Conservation (phyloP, 2,113 vertebrate genomes). For the Pomatorhinus ruficollis region DNA sequence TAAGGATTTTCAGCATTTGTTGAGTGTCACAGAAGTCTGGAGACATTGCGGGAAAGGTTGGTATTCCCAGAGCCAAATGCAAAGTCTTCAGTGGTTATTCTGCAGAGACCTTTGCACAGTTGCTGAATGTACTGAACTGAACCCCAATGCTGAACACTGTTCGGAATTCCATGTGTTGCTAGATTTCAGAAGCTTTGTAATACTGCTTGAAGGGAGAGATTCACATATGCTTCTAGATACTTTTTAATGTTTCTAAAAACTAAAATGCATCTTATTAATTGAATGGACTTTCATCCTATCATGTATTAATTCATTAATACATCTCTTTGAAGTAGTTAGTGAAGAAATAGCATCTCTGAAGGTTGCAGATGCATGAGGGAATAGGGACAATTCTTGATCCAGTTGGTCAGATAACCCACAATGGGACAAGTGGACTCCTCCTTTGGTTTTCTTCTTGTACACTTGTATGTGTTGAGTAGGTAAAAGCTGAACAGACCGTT, state of each 20-base stretch:
- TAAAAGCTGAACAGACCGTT: background rate
- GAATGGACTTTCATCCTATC: background rate
- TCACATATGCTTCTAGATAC: background rate
- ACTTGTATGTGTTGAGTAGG: background rate
- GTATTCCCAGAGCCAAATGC: background rate
- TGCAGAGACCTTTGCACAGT: constrained; percentile 10
- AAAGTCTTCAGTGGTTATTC: background rate
- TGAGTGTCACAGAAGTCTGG: background rate
- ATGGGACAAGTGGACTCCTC: background rate
- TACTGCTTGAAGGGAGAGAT: background rate
- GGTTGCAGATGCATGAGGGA: background rate
- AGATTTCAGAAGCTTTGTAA: background rate
- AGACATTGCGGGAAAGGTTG: background rate
- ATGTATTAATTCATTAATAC: background rate
- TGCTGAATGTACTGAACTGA: background rate
- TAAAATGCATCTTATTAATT: background rate
- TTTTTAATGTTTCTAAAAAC: background rate
- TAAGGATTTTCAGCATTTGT: background rate
- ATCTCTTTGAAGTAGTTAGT: background rate
- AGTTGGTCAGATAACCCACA: background rate
- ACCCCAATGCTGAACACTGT: background rate
- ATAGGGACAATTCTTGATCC: background rate
- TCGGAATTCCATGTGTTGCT: background rate
- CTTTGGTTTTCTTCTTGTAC: background rate
- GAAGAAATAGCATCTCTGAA: background rate